A percentile compares a stretch with the other conserved stretches of the same genome.
These are phyloP conservation scores for Dinothrombium tinctorium DNA, from an alignment of 1,140 invertebrate genomes.

Conservation along the genomic window DNA sequence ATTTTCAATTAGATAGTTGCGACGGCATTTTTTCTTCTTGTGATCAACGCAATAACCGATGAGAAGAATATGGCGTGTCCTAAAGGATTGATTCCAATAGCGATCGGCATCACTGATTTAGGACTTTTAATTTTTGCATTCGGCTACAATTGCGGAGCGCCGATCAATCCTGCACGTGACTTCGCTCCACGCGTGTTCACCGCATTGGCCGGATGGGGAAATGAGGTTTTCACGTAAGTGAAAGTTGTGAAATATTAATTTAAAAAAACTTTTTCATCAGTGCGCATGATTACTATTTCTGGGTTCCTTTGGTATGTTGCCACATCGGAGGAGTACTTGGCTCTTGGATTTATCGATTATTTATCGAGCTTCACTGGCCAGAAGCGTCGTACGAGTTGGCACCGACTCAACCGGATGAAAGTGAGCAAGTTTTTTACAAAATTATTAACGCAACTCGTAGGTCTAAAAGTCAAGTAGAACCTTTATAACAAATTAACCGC, in stretches of 20 bases:
- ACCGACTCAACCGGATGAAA: neutral
- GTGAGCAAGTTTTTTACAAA: no score
- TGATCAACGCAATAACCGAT: slow-evolving; percentile 30
- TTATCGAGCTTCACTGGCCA: slow-evolving; percentile 37
- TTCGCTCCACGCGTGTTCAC: slow-evolving; percentile 31
- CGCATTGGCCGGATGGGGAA: neutral
- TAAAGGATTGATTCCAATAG: slow-evolving; percentile 18
- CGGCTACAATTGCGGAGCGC: slow-evolving; percentile 32
- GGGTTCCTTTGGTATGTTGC: slow-evolving; percentile 30
- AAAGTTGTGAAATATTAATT: neutral
- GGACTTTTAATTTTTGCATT: slow-evolving; percentile 27
- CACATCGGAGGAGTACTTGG: slow-evolving; percentile 30
- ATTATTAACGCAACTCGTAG: no score
- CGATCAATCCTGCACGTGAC: slow-evolving; percentile 37
- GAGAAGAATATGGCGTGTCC: slow-evolving; percentile 15
- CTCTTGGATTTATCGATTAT: slow-evolving; percentile 27
- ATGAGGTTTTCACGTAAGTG: neutral
- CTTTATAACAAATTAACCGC: no score
- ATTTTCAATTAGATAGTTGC: neutral
- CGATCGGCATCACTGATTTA: slow-evolving; percentile 15
- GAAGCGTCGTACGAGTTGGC: neutral
- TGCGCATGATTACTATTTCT: slow-evolving; percentile 23
- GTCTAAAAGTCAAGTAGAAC: no score
- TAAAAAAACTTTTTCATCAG: neutral
- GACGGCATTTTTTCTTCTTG: slow-evolving; percentile 25